Evolutionary conservation across 2,113 vertebrate species (phyloP).

Genomic region (Galbula dea): DNA sequence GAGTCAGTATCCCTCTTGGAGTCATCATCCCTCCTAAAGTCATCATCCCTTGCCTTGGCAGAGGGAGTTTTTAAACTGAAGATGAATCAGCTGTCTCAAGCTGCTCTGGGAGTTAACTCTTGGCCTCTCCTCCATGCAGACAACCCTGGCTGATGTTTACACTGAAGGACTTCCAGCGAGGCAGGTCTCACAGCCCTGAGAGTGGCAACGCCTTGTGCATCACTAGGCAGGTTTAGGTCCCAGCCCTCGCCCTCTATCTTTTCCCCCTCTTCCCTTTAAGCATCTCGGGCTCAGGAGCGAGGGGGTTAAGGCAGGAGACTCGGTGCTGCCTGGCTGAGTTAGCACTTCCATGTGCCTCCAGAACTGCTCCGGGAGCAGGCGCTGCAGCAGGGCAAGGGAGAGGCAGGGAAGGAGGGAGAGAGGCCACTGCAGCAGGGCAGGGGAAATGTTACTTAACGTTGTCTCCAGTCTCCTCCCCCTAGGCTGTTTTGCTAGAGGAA

Average conservation of each 20-base stretch:
- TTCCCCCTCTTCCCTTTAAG: too few species aligned
- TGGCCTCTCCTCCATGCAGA: background rate
- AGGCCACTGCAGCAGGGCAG: background rate
- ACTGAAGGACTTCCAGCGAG: rapidly evolving
- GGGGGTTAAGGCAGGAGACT: conserved; percentile 33
- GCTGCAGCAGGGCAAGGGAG: background rate
- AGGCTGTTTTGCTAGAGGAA: background rate
- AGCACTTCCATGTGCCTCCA: conserved; percentile 11
- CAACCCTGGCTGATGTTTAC: background rate
- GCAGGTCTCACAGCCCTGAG: background rate
- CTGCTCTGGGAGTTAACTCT: background rate
- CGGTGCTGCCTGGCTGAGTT: background rate
- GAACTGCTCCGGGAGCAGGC: conserved; percentile 17
- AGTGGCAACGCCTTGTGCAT: rapidly evolving
- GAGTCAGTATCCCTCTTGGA: too few species aligned
- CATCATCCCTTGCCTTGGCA: background rate
- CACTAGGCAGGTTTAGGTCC: rapidly evolving
- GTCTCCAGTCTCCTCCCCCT: conserved; percentile 19
- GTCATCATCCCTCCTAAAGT: background rate
- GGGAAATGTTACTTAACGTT: background rate
- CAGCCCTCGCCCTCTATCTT: rapidly evolving
- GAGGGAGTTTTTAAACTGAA: background rate
- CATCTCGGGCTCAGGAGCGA: background rate
- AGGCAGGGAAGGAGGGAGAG: background rate
- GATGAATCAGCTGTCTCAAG: background rate